Base-by-base conservation (phyloP, 2,888 invertebrate species). In the Drosophila melanocephala region DNA sequence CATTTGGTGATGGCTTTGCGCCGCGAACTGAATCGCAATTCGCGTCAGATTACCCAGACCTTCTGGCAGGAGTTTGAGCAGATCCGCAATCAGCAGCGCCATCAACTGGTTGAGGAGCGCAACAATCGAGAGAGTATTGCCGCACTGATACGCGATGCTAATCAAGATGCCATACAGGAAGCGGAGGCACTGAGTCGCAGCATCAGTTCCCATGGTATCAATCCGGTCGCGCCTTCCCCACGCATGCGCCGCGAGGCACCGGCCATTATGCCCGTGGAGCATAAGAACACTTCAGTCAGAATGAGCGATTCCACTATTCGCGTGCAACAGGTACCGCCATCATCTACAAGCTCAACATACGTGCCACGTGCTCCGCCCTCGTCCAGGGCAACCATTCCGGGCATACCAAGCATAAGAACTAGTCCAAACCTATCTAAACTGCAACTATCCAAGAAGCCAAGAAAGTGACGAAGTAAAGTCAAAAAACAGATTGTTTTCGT, bases 1-100 rank as follows among this genome's bases (percentile, higher is more conserved):
- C 32, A 60, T 6, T 37, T 52, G n/a, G 69, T 66, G 56, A 66
- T 75, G 37, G 68, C 58, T 3, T 3, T 88, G 26, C 67, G 65
- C 0, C 75, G 68, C 7, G 78, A 83, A 22, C 75, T 85, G 2
- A 32, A 64, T 10, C 86, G 76, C 53, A 67, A 72, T 37, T 68
- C 90, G 7, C 78, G 62, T 1, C 75, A 74, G 7, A 75, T 78
- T 7, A 78, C 72, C 4, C 47, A 77, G 9, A 50, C 60, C 28
- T 87, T 87, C 47, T 90, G 90, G 90, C 71, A 72, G 52, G 83
- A 90, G 26, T 90, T 90, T 32, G 86, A 86, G 9, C 60, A 56
- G 32, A 77, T 87, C 9, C 86, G 89, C 37, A 51, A 30, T 16
- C 51, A 42, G 3, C 90, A 88, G 51, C 72, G 65, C 7, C 53